Evolutionary conservation across 1,140 invertebrate genomes (phyloP).

Genomic region (Drosophila malerkotliana): DNA sequence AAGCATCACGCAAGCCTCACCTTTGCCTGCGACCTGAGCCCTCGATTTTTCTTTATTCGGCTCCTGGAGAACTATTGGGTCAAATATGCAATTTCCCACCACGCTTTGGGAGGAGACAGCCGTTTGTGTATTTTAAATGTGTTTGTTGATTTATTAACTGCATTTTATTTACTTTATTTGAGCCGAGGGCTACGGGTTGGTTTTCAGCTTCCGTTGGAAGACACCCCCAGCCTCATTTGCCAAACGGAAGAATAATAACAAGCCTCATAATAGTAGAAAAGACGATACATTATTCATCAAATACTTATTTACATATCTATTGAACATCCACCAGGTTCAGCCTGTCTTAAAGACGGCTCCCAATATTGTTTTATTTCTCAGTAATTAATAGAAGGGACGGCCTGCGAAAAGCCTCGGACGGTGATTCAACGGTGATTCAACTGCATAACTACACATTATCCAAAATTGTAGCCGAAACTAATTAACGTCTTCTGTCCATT

Average conservation of each 20-base stretch:
- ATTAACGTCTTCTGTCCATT: constrained; percentile 21
- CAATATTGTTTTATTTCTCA: too few species aligned
- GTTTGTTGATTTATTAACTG: constrained; percentile 82
- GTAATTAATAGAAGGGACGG: not conserved
- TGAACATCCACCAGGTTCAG: too few species aligned
- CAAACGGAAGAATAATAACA: not conserved
- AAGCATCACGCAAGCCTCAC: not conserved
- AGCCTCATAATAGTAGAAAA: too few species aligned
- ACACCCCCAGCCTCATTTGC: not conserved
- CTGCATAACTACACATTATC: constrained; percentile 15
- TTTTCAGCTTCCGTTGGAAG: constrained; percentile 15
- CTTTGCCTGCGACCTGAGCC: constrained; percentile 1
- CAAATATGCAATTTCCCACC: constrained; percentile 53
- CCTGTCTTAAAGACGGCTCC: too few species aligned
- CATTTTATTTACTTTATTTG: constrained; percentile 65
- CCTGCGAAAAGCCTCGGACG: not conserved
- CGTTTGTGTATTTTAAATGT: constrained; percentile 74
- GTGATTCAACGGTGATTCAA: not conserved
- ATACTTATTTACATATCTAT: too few species aligned
- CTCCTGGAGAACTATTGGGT: constrained; percentile 30
- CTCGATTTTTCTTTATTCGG: constrained; percentile 13
- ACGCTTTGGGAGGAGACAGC: not conserved
- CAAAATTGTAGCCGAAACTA: not conserved
- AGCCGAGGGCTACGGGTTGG: constrained; percentile 53
- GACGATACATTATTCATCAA: too few species aligned